Base-by-base conservation (phyloP, 2,797 vertebrate genomes). In the Thamnophis elegans region DNA sequence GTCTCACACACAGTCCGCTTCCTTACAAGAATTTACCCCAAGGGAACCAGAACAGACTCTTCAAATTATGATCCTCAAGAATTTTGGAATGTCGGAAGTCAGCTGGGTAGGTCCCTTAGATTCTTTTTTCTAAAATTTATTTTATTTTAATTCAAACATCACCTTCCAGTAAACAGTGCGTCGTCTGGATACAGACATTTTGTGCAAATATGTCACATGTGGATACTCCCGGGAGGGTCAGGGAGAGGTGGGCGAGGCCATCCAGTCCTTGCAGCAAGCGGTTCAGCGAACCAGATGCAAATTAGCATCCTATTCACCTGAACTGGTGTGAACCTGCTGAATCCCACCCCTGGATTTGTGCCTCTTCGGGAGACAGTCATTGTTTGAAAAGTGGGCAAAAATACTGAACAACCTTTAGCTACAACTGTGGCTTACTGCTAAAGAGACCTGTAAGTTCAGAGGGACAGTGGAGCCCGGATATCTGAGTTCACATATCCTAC, bases 81-180 rank as follows among this genome's bases (percentile, higher is more conserved):
- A 91, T 99, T 99, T 95, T 99, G 99, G 99, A 99, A 98, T 14
- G 94, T 98, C 1, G 99, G 98, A 1, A 98, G 98, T n/a, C 99
- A 99, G 95, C 98, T 99, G 91, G 98, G 99, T 99, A 98, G 91
- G 98, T 94, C 9, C 82, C 0, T 51, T 51, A 51, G 47, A 51
- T 51, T 51, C 47, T 51, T 51, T 51, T 51, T 51, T 51, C 6
- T 51, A 5, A 51, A 51, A 51, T 51, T 51, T 51, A 51, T 51
- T 51, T 51, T 51, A 51, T 51, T 51, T 51, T 51, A 51, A 51
- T 51, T 51, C 47, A 51, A 51, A 51, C 47, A 51, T 51, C 47
- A 5, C 6, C 47, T 51, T 51, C 47, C 47, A 51, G 5, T 51
- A 51, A 51, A 51, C 47, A 5, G 47, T 51, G 47, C 51, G 47